Evolutionary conservation across 2,797 vertebrate genomes (phyloP).

Genomic region (Clarias pachynema): DNA sequence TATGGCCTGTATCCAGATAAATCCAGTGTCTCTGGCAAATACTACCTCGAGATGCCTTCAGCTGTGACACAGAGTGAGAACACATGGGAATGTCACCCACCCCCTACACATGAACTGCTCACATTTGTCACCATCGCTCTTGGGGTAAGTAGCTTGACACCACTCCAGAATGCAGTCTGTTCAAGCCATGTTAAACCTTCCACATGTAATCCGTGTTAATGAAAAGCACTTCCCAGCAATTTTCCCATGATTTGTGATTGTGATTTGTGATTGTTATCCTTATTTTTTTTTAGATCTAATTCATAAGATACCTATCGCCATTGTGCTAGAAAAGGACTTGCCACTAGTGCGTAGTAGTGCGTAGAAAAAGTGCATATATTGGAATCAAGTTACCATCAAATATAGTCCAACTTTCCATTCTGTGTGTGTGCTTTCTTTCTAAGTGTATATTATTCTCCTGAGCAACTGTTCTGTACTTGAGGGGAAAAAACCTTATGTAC

Average conservation of each 20-base stretch:
- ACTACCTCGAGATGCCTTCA: conserved; percentile 69
- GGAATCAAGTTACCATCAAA: conserved; percentile 63
- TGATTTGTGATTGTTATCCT: neutral
- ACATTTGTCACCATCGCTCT: conserved; percentile 74
- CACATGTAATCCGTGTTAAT: conserved; percentile 64
- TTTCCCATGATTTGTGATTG: conserved; percentile 56
- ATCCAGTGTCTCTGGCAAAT: conserved; percentile 62
- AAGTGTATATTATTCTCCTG: neutral
- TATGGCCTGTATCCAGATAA: conserved; percentile 71
- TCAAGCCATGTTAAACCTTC: conserved; percentile 53
- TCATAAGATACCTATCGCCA: conserved; percentile 47
- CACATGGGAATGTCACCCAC: conserved; percentile 63
- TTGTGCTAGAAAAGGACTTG: conserved; percentile 11
- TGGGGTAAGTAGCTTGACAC: conserved; percentile 59
- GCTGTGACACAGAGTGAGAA: conserved; percentile 40
- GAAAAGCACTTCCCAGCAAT: conserved; percentile 58
- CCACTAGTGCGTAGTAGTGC: neutral
- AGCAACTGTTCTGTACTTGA: neutral
- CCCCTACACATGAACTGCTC: conserved; percentile 51
- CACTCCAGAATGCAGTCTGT: conserved; percentile 50
- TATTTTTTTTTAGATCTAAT: conserved; percentile 58
- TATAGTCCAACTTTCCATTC: conserved; percentile 61
- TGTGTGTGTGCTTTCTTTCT: conserved; percentile 57
- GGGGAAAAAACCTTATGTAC: neutral
- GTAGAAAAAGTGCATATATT: neutral